Conservation (phyloP, 2,113 vertebrate species). For the Circaetus gallicus region DNA sequence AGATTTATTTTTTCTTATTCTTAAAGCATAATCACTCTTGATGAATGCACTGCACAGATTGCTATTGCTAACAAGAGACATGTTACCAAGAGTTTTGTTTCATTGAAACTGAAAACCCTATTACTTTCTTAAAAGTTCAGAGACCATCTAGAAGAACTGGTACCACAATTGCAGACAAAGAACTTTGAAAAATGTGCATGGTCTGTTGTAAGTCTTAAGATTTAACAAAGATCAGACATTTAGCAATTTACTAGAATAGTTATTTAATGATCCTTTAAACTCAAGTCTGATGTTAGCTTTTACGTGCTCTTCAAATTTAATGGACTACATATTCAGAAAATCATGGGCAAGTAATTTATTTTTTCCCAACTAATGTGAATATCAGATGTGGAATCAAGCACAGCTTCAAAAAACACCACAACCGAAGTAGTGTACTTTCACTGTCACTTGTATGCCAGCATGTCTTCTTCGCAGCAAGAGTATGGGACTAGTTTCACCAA, state of each 20-base stretch:
- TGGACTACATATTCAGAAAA: neutral
- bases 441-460: neutral
- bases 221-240: neutral
- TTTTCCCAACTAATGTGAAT: neutral
- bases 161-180: neutral
- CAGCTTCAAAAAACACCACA: neutral
- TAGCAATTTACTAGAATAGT: neutral
- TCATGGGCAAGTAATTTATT: neutral
- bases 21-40: neutral
- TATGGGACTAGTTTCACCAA: neutral
- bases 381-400: neutral
- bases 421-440: neutral
- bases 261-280: neutral
- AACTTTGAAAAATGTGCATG: neutral
- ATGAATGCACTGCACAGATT: neutral
- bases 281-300: neutral
- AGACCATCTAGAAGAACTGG: neutral
- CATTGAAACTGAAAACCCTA: neutral
- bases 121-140: neutral
- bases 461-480: neutral
- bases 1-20: constrained; percentile 25
- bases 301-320: neutral
- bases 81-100: neutral
- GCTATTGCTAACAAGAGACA: neutral
- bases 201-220: neutral